Conservation (phyloP, 2,797 vertebrate species). For the Myotis myotis region DNA sequence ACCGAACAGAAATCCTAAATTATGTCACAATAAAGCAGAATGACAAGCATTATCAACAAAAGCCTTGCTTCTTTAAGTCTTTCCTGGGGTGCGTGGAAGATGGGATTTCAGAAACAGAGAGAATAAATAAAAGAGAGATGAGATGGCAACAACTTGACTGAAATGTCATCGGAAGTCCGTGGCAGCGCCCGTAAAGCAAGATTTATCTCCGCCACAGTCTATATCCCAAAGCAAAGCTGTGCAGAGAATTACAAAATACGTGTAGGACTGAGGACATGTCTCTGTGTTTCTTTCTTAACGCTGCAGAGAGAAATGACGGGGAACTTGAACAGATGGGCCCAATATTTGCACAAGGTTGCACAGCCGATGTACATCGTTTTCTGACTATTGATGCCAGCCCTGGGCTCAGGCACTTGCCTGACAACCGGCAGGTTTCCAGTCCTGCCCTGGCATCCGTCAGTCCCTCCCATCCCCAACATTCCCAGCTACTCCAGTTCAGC, state of each 20-base stretch:
- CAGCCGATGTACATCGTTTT: conserved; percentile 13
- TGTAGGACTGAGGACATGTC: conserved; percentile 24
- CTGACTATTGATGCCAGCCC: not conserved
- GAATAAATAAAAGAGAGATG: not conserved
- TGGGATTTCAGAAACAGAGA: conserved; percentile 5
- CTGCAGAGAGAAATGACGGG: not conserved
- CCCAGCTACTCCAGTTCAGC: not conserved
- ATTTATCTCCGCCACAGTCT: not conserved
- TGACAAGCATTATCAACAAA: not conserved
- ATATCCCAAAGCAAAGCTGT: conserved; percentile 6
- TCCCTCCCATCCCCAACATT: not conserved
- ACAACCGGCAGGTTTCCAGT: not conserved
- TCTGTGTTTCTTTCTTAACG: not conserved
- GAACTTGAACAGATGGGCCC: not conserved
- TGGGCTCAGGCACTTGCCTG: not conserved
- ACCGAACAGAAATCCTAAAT: not conserved
- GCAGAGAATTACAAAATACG: conserved; percentile 12
- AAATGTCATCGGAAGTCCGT: not conserved
- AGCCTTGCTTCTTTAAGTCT: not conserved
- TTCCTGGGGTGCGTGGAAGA: not conserved
- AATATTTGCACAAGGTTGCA: conserved; percentile 44
- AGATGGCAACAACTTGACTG: not conserved
- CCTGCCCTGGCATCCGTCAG: not conserved
- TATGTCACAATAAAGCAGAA: not conserved
- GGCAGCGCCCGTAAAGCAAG: not conserved